Percentiles rank a stretch among this genome's conserved stretches.
phyloP scores from a whole-genome alignment of 2,888 invertebrate species.

The Dexiosoma caninum region DNA sequence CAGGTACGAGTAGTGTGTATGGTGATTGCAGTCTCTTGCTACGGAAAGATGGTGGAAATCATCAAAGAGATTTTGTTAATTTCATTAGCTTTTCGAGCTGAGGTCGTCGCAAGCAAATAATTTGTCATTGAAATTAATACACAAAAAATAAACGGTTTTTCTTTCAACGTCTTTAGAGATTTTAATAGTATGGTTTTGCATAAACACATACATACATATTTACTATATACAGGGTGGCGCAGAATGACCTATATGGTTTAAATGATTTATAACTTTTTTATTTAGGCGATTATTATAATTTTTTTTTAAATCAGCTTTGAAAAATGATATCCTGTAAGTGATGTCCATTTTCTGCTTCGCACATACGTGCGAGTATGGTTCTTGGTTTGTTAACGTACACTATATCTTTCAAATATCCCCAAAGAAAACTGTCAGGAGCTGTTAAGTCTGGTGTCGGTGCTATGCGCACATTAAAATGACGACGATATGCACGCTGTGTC shows the following conservation, averaged over 20 bases:
- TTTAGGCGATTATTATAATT: no score
- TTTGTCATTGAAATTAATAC: conserved; percentile 31
- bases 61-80: conserved; percentile 2
- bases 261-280: background rate
- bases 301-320: no score
- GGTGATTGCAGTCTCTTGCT: background rate
- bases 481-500: no score
- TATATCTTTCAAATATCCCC: no score
- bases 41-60: background rate
- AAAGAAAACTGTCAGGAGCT: no score
- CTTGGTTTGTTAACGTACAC: no score
- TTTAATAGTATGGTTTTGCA: background rate
- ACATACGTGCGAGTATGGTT: no score
- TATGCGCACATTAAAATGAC: no score
- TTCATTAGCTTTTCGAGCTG: conserved; percentile 13
- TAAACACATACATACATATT: background rate
- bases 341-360: no score
- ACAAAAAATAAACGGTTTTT: background rate
- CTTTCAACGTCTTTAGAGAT: background rate
- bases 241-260: background rate
- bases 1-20: background rate
- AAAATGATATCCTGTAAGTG: no score
- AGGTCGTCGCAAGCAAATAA: conserved; percentile 4
- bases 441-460: no score
- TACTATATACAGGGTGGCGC: no score